Base-by-base conservation (phyloP, 2,888 invertebrate genomes). In the Lypha dubia region DNA sequence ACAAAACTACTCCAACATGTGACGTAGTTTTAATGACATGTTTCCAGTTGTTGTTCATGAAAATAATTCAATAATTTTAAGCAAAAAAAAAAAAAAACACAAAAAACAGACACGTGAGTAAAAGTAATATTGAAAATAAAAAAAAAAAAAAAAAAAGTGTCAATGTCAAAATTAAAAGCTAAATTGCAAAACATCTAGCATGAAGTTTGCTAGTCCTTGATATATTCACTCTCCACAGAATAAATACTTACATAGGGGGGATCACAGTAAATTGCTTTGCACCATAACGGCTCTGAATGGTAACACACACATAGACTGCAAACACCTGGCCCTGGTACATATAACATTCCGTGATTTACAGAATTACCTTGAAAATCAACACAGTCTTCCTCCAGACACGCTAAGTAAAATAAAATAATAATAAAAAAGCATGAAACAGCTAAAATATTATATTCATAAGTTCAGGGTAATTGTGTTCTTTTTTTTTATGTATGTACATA, bases 281-380 rank as follows among this genome's bases (percentile, higher is more conserved):
- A 97, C 96, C 96, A 97, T 94, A 95, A 95, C 67, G 97, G 96
- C 90, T 96, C 94, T 35, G 96, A 95, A 93, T 97, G 96, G 93
- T 97, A 97, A 93, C 97, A 97, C 71, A 97, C 96, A 91, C 97
- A 97, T 87, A 96, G 94, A 80, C 96, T 96, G 91, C 97, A 97
- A 71, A 96, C 96, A 6, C 96, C 96, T 7, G 96, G 96, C 68
- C 97, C 97, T 13, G 97, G 97, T 86, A 97, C 96, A 92, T 96
- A 97, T 73, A 96, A 93, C 88, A 96, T 93, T 13, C 97, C 97
- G 92, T 97, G 97, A 41, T 94, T 94, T 44, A 97, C 95, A 13
- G 94, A 94, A 91, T 95, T 95, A 74, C 96, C 96, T 92, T 96
- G 96, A 93, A 96, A 96, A 93, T 97, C 97, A 86, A 94, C 95